These are phyloP conservation scores for Protodeltote pygarga DNA, from an alignment of 2,888 invertebrate genomes.

Conservation along the genomic window DNA sequence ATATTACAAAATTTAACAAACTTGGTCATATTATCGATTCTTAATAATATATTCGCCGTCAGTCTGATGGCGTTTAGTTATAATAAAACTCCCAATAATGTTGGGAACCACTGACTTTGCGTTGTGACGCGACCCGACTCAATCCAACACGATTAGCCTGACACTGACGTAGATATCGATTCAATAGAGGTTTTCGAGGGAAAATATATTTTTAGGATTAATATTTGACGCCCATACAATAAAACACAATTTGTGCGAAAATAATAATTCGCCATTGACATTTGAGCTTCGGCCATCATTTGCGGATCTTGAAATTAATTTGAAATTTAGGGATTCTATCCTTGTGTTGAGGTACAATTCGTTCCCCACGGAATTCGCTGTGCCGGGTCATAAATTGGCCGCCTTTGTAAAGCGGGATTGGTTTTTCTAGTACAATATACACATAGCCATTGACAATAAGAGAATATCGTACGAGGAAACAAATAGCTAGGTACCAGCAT, in stretches of 20 bases:
- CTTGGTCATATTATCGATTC: too few relatives aligned
- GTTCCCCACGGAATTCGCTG: conserved; percentile 54
- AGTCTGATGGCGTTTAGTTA: too few relatives aligned
- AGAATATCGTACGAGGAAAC: conserved; percentile 50
- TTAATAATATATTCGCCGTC: too few relatives aligned
- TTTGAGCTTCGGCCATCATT: conserved; percentile 50
- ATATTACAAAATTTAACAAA: too few relatives aligned
- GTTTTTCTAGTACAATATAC: conserved; percentile 71
- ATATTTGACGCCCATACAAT: conserved; percentile 53
- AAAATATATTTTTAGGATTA: conserved; percentile 55
- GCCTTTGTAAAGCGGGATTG: conserved; percentile 75
- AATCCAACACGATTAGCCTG: conserved; percentile 61
- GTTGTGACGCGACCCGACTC: conserved; percentile 70
- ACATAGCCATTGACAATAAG: conserved; percentile 49
- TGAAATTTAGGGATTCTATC: conserved; percentile 48
- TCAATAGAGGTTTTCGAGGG: conserved; percentile 43
- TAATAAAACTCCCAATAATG: conserved; percentile 73
- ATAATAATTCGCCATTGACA: conserved; percentile 46
- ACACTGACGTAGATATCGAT: conserved; percentile 55
- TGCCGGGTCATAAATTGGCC: conserved; percentile 72
- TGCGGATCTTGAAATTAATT: conserved; percentile 57
- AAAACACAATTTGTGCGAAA: conserved; percentile 51
- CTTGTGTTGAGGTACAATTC: conserved; percentile 32
- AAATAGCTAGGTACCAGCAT: conserved; percentile 25
- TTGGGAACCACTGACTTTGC: conserved; percentile 58